Evolutionary conservation across 1,140 invertebrate genomes (phyloP).

Genomic region (Alviniconcha marisindica): DNA sequence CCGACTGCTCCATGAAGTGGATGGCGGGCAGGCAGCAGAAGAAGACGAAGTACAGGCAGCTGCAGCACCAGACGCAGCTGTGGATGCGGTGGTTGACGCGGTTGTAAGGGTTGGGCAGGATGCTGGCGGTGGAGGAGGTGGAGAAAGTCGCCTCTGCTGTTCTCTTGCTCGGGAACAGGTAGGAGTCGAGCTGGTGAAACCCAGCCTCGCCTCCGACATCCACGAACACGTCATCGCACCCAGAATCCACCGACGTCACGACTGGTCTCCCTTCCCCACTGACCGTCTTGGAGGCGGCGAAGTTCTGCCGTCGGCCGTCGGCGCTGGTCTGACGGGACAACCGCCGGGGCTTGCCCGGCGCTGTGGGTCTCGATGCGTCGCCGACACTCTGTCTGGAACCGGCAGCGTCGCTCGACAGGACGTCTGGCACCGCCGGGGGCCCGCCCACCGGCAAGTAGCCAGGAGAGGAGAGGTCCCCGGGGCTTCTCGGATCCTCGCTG

Average conservation of each 20-base stretch:
- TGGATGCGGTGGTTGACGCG: constrained; percentile 47
- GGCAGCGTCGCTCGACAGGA: no score
- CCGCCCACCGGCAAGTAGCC: not conserved
- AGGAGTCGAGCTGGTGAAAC: not conserved
- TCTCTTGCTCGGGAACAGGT: constrained; percentile 16
- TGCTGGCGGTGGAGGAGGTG: constrained; percentile 38
- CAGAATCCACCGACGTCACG: constrained; percentile 31
- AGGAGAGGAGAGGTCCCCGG: not conserved
- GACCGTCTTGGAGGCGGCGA: not conserved
- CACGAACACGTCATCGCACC: constrained; percentile 45
- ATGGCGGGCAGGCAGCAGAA: constrained; percentile 50
- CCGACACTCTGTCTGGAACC: no score
- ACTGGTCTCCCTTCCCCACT: not conserved
- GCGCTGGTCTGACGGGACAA: constrained; percentile 11
- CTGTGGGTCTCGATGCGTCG: not conserved
- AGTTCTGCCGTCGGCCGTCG: constrained; percentile 4
- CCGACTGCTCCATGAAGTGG: constrained; percentile 45
- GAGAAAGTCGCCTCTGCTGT: constrained; percentile 1
- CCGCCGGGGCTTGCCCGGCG: constrained; percentile 7
- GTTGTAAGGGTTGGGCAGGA: constrained; percentile 52
- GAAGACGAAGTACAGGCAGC: constrained; percentile 46
- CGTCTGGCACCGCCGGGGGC: not conserved
- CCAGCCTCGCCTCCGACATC: not conserved
- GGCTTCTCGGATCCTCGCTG: not conserved
- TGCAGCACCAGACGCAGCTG: constrained; percentile 38